Evolutionary conservation across 1,140 invertebrate species (phyloP), one percentile per base, ranked within the genome.

Genomic region (Scaptomyza pallida): DNA sequence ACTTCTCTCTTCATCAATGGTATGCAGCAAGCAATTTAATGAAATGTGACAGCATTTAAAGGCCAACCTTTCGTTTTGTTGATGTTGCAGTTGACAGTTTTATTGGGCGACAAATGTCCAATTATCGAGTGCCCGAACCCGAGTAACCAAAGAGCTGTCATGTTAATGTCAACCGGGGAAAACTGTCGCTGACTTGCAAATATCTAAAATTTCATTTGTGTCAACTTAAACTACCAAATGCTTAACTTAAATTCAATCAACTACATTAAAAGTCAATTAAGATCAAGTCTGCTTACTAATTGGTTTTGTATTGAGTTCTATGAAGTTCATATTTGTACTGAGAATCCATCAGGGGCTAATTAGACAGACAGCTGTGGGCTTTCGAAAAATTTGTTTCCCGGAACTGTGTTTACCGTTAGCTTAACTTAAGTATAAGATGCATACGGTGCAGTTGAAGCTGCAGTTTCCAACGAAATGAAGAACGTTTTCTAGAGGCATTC

Each of bases 1-100:
- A 17, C 40, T 56, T 9, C 26, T 50, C 43, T 44, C 5, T n/a
- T 69, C 75, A 75, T 75, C 64, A 75, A 75, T 75, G 63, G 45
- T 50, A 48, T 60, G 48, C 10, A 19, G 2, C 30, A 23, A 55
- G 61, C 69, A 35, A 33, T 70, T 78, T 60, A 47, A 47, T 70
- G 40, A 70, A 70, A 75, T 63, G 72, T 56, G 50, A 56, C 23
- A 30, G 23, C 23, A 16, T 19, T 37, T 47, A 40, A 48, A 48
- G 17, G 44, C 30, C 19, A 21, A 47, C 12, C 3, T 30, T 15
- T 72, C 37, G 54, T 48, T 50, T 52, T 5, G 16, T 26, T 30
- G 37, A 45, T 21, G 48, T 30, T 13, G 44, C 23, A 26, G 40
- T 40, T 37, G 56, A 26, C 56, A 41, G 56, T 52, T 57, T 60